Conservation (phyloP, 2,113 vertebrate genomes). For the Vulpes lagopus region DNA sequence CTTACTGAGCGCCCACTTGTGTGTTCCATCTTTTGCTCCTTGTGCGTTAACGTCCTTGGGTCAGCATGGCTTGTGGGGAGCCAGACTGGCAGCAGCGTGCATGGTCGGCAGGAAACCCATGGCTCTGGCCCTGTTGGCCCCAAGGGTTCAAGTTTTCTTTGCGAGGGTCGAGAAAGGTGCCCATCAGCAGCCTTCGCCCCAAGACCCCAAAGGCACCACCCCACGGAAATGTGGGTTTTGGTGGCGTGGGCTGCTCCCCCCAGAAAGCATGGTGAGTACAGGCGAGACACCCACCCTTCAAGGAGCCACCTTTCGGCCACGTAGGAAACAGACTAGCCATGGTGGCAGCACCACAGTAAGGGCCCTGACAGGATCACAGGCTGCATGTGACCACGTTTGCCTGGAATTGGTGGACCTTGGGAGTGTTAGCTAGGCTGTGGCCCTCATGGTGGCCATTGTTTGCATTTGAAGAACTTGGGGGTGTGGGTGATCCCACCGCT, state of each 20-base stretch:
- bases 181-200: no score
- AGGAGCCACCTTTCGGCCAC: fast-evolving
- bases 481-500: fast-evolving
- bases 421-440: neutral
- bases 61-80: fast-evolving
- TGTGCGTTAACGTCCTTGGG: fast-evolving
- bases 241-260: neutral
- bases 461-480: fast-evolving
- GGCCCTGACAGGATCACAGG: neutral
- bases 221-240: neutral
- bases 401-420: neutral
- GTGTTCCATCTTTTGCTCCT: neutral
- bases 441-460: fast-evolving
- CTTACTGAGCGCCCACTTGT: neutral
- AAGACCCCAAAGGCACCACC: no score
- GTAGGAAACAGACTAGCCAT: fast-evolving
- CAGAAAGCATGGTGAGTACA: neutral
- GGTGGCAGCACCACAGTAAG: fast-evolving
- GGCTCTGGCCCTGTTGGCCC: fast-evolving
- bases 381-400: neutral
- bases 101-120: fast-evolving
- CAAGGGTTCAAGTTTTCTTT: neutral
- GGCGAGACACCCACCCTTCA: fast-evolving
- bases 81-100: fast-evolving
- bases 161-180: neutral